A percentile compares a stretch with the other conserved stretches of the same genome.
Conservation (phyloP, 1,140 invertebrate species). For the Manduca sexta region DNA sequence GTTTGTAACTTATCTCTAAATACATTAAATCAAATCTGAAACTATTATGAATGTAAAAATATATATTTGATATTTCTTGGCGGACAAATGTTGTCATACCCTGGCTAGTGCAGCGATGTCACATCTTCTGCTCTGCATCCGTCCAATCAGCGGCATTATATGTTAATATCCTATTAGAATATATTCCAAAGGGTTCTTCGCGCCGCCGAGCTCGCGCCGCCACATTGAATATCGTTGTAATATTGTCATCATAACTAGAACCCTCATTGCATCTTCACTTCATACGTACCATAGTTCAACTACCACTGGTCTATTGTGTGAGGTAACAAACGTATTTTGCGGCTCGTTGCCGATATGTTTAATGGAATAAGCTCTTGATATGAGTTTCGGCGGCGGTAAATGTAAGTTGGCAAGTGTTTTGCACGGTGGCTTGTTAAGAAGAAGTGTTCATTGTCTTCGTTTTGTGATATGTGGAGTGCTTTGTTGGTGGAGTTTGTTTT, state of each 20-base stretch:
- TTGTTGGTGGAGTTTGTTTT: conserved; percentile 35
- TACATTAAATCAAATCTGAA: no score
- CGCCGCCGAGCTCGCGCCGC: conserved; percentile 28
- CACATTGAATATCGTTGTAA: background rate
- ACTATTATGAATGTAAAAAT: no score
- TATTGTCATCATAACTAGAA: conserved; percentile 19
- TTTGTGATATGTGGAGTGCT: conserved; percentile 19
- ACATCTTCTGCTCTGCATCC: conserved; percentile 53
- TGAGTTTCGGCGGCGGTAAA: conserved; percentile 1
- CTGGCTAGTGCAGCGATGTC: conserved; percentile 33
- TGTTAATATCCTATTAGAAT: conserved; percentile 74
- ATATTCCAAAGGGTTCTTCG: conserved; percentile 49
- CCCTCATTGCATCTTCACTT: conserved; percentile 17
- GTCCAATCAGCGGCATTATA: conserved; percentile 72
- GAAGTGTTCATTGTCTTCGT: conserved; percentile 25
- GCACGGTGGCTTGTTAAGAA: conserved; percentile 42
- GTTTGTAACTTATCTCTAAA: no score
- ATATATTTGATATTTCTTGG: no score
- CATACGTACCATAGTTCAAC: conserved; percentile 22
- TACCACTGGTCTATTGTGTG: conserved; percentile 26
- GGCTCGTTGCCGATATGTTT: background rate
- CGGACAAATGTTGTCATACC: conserved; percentile 24
- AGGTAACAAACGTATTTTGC: conserved; percentile 17
- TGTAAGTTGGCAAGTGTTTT: conserved; percentile 22
- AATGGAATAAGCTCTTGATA: conserved; percentile 7